Evolutionary conservation across 2,888 invertebrate species (phyloP), one percentile per base, ranked within the genome.

Genomic region (Villa cingulata): DNA sequence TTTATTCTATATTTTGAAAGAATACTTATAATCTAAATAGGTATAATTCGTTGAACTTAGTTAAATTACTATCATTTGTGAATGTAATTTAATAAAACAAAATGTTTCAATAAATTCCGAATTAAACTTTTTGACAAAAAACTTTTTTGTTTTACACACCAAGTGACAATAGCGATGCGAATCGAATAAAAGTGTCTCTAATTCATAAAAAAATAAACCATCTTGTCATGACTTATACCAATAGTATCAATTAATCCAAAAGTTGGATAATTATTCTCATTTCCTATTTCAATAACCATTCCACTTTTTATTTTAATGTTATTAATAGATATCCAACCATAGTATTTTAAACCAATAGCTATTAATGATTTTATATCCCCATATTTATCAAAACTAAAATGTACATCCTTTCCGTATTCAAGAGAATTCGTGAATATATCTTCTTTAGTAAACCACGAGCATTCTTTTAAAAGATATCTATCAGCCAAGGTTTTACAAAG

Each of bases 391-490:
- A 27, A 6, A 27, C 4, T 27, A 27, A 27, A 20, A 7, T 27
- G n/a, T n/a, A n/a, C n/a, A n/a, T n/a, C n/a, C n/a, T n/a, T n/a
- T n/a, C n/a, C n/a, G n/a, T n/a, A n/a, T 27, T 27, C 27, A 27
- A 27, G 7, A 27, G 27, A 27, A 27, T 27, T 27, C 7, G 27
- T 27, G 27, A 27, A 27, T 27, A 27, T 27, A 27, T 27, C 7
- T 27, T 7, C 27, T 27, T 27, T 27, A 27, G 5, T 27, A 27
- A 27, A 27, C 27, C 27, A 27, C 27, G 27, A 43, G 36, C 41
- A 42, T 39, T 38, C 37, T n/a, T 18, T 29, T 27, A 48, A 38
- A 20, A 44, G 16, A 17, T 32, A 45, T 45, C 45, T 40, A 36
- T 45, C 41, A 15, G 17, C 5, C 5, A 41, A 41, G 32, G 45